Conservation (phyloP, 2,113 vertebrate genomes). For the Butastur rufipennis region DNA sequence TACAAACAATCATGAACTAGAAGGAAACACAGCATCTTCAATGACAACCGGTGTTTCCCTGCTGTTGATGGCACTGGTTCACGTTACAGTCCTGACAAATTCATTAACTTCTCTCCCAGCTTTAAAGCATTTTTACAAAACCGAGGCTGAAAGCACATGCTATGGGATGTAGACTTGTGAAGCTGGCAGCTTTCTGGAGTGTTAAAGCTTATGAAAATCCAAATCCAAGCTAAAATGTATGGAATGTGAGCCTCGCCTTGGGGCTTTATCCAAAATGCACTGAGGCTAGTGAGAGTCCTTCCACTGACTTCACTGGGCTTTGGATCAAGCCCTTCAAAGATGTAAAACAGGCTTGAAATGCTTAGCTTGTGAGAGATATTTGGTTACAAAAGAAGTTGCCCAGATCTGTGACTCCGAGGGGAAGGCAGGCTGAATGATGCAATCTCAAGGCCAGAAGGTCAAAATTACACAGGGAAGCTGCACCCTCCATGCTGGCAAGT, state of each 20-base stretch:
- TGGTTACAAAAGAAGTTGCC: background rate
- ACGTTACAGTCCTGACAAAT: background rate
- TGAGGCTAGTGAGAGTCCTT: background rate
- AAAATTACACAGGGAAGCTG: background rate
- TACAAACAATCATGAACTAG: background rate
- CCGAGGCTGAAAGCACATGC: background rate
- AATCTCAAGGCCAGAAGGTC: background rate
- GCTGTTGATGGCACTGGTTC: background rate
- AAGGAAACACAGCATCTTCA: background rate
- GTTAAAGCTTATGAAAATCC: constrained; percentile 51
- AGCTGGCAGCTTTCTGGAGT: constrained; percentile 21
- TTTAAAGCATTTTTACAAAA: constrained; percentile 4
- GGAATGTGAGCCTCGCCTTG: constrained; percentile 4
- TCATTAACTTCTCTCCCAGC: background rate
- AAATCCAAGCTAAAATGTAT: constrained; percentile 63
- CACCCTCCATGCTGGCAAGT: background rate
- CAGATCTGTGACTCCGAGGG: background rate
- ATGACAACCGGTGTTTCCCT: background rate
- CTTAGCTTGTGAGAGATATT: background rate
- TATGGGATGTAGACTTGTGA: background rate
- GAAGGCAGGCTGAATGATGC: background rate
- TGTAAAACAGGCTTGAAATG: background rate
- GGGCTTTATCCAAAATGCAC: constrained; percentile 1
- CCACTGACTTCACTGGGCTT: background rate
- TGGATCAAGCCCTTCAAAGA: background rate